These are phyloP conservation scores for Oxyruncus cristatus DNA, from an alignment of 2,113 vertebrate genomes.

Conservation along the genomic window DNA sequence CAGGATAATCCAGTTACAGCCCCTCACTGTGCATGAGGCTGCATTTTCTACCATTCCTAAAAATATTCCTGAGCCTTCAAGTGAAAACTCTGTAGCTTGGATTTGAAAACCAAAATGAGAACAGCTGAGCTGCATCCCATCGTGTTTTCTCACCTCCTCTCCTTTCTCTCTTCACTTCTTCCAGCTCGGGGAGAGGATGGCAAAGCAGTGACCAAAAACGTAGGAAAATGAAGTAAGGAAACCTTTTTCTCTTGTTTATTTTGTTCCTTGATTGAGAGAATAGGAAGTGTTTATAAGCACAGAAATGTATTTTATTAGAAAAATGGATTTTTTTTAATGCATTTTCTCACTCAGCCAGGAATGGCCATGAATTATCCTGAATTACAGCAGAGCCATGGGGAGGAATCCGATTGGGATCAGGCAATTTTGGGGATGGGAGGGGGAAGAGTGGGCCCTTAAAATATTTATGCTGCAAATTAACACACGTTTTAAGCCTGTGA, in stretches of 20 bases:
- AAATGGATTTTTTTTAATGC: not conserved
- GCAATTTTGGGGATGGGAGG: not conserved
- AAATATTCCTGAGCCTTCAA: conserved; percentile 3
- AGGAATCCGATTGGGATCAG: not conserved
- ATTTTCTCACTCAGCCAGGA: not conserved
- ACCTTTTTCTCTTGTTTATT: not conserved
- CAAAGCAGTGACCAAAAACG: conserved; percentile 25
- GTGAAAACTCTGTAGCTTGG: not conserved
- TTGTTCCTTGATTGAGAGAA: not conserved
- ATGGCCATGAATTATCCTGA: not conserved
- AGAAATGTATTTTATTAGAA: not conserved
- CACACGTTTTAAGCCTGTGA: not conserved
- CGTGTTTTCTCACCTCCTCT: conserved; percentile 56
- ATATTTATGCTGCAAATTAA: conserved; percentile 11
- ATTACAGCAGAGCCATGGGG: not conserved
- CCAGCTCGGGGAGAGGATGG: not conserved
- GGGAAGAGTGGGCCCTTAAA: not conserved
- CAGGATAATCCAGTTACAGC: not conserved
- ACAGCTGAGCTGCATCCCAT: conserved; percentile 16
- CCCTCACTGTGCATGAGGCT: not conserved
- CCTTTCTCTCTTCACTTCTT: not conserved
- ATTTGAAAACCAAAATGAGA: conserved; percentile 40
- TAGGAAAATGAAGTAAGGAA: not conserved
- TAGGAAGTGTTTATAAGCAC: not conserved
- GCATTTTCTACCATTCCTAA: not conserved